A percentile compares a stretch with the other conserved stretches of the same genome.
phyloP scores from a whole-genome alignment of 2,113 vertebrate species.

The Laticauda laticaudata region DNA sequence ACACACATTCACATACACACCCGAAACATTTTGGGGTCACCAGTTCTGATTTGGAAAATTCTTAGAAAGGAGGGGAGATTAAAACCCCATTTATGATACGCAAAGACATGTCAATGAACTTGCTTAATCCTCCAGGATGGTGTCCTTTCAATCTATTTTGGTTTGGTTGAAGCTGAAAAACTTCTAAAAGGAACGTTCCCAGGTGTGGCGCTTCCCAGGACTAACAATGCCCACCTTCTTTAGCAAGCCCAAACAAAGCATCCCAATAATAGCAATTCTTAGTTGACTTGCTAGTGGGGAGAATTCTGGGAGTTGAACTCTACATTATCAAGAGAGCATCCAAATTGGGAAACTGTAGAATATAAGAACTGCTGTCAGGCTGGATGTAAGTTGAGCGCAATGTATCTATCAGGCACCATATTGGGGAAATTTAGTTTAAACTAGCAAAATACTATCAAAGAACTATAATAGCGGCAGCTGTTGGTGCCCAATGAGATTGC shows the following conservation, averaged over 20 bases:
- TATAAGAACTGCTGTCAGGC: too few species aligned
- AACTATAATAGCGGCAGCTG: background rate
- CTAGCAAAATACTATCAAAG: background rate
- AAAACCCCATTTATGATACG: background rate
- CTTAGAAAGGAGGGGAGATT: background rate
- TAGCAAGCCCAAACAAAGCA: background rate
- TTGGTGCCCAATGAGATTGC: background rate
- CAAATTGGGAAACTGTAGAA: too few species aligned
- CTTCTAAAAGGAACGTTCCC: background rate
- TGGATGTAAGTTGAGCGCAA: background rate
- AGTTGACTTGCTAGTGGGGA: background rate
- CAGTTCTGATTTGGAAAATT: background rate
- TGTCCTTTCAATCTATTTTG: background rate
- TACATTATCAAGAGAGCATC: background rate
- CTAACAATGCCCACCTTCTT: background rate
- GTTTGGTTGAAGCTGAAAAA: background rate
- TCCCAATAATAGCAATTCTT: background rate
- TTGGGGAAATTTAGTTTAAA: background rate
- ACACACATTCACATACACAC: too few species aligned
- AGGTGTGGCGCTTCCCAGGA: background rate
- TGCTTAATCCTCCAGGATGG: background rate
- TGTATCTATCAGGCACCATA: background rate
- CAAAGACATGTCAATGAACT: background rate
- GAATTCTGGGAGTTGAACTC: background rate
- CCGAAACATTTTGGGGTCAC: too few species aligned